phyloP scores from a whole-genome alignment of 1,140 invertebrate genomes.

The Monomorium pharaonis region DNA sequence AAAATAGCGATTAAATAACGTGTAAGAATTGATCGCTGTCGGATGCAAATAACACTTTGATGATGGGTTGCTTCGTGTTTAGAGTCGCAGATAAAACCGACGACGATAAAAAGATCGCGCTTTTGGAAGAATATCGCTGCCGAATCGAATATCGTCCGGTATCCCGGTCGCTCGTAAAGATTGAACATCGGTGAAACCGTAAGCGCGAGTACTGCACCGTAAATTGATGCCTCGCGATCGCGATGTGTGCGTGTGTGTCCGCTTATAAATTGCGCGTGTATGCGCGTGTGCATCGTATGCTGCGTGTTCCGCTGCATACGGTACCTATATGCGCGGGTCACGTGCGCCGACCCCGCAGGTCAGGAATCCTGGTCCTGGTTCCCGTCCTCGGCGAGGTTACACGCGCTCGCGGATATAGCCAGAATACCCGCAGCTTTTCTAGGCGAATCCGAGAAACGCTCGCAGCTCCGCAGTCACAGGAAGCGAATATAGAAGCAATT shows the following conservation, averaged over 20 bases:
- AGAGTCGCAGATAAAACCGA: conserved; percentile 12
- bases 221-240: conserved; percentile 63
- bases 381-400: conserved; percentile 20
- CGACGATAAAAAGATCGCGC: background rate
- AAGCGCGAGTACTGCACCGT: conserved; percentile 50
- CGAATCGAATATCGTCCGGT: conserved; percentile 62
- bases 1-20: conserved; percentile 16
- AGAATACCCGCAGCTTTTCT: conserved; percentile 27
- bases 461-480: background rate
- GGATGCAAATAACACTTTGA: conserved; percentile 31
- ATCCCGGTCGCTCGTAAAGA: conserved; percentile 54
- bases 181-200: conserved; percentile 66
- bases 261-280: background rate
- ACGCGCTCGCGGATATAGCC: conserved; percentile 19
- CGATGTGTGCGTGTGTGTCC: background rate
- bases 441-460: background rate
- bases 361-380: conserved; percentile 58
- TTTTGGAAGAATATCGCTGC: conserved; percentile 21
- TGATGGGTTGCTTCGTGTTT: conserved; percentile 2
- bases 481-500: background rate
- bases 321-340: conserved; percentile 55
- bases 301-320: conserved; percentile 63
- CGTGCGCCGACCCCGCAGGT: conserved; percentile 59
- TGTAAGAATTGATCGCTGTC: background rate
- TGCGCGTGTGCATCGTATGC: conserved; percentile 39